Base-by-base conservation (phyloP, 2,113 vertebrate species). In the Prunella fulvescens region DNA sequence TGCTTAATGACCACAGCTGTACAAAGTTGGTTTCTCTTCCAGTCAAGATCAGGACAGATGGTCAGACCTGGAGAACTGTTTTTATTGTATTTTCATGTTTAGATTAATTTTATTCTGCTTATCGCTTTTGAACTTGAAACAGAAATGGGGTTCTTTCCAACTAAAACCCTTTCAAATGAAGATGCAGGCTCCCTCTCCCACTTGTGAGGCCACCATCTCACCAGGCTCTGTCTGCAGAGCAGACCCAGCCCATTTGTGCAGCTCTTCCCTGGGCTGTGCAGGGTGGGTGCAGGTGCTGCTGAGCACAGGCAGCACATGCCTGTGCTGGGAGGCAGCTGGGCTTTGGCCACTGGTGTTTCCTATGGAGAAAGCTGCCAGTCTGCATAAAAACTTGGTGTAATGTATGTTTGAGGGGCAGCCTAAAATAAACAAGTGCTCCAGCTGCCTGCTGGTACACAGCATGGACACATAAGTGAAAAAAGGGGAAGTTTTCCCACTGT, bases 61-160 rank as follows among this genome's bases (percentile, higher is more conserved):
- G 87, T 86, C 87, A 93, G 92, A 80, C 76, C 71, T 70, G 91
- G 92, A 97, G 77, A 82, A 69, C 72, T 86, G 83, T 82, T 96
- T 96, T 95, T 86, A 50, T 67, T 93, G 62, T 92, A 93, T 95
- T 96, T 92, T 81, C 56, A 35, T 95, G 94, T 96, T 97, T 97
- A 96, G 91, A 95, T 92, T 95, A 14, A 84, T 92, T 96, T 97
- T 65, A 88, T 88, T 96, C 81, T 95, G 90, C 96, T 97, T 96
- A 97, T 96, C 3, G 3, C 77, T 92, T 96, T 96, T 91, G 74
- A 88, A 70, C 82, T 91, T 94, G 92, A 89, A 97, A 96, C 77
- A 95, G 72, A 53, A 58, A 84, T 48, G 26, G 35, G n/a, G 7
- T 39, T 8, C 6, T 70, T 77, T 69, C 25, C 50, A 50, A 70